These are phyloP conservation scores for Arvicanthis niloticus DNA, from an alignment of 2,113 vertebrate species.

Conservation along the genomic window DNA sequence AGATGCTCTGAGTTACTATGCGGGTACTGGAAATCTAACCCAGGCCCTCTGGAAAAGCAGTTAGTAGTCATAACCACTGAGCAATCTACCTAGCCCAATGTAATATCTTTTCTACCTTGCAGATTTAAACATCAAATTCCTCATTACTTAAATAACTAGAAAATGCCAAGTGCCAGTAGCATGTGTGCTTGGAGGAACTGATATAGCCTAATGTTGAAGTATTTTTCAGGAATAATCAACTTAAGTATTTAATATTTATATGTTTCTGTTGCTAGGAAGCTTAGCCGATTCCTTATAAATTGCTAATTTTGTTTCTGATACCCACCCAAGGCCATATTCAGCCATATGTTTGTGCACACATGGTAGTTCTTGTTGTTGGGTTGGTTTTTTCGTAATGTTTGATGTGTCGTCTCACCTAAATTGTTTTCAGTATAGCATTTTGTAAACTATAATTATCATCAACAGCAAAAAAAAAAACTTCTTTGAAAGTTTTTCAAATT, in stretches of 20 bases:
- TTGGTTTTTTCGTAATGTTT: constrained; percentile 8
- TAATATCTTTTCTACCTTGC: background rate
- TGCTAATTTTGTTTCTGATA: constrained; percentile 61
- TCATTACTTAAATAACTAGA: background rate
- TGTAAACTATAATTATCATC: constrained; percentile 6
- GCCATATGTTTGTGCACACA: background rate
- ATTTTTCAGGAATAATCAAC: constrained; percentile 11
- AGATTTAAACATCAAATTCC: constrained; percentile 17
- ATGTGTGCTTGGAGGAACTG: background rate
- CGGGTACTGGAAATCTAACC: background rate
- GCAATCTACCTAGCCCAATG: background rate
- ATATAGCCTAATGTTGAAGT: background rate
- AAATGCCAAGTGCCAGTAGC: background rate
- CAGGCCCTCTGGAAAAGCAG: background rate
- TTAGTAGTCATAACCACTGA: background rate
- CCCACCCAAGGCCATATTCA: background rate
- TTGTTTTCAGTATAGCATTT: background rate
- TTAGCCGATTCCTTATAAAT: constrained; percentile 11
- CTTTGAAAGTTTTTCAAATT: background rate
- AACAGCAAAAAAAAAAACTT: constrained; percentile 10
- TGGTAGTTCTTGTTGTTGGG: background rate
- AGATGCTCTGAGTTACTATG: background rate
- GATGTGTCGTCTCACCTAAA: background rate
- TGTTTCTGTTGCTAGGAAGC: constrained; percentile 58
- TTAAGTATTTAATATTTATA: constrained; percentile 39